These are phyloP conservation scores for Glaucomys volans DNA, from an alignment of 2,113 vertebrate species.

Conservation along the genomic window DNA sequence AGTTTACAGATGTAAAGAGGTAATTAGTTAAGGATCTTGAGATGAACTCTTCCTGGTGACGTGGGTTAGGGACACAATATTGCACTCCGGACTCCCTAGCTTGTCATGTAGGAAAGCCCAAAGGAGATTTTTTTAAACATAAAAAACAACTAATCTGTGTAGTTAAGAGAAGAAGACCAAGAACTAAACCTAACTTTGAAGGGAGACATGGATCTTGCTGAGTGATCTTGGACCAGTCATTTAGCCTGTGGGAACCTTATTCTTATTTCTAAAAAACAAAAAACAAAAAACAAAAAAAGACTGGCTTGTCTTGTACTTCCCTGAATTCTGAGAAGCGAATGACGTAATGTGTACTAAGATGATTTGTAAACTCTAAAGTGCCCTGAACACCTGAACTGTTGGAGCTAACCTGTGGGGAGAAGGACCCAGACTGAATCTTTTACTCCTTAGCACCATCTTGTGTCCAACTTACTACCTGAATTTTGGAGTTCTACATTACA, in stretches of 20 bases:
- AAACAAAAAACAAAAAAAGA: not conserved
- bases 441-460: conserved; percentile 80
- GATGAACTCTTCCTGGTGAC: not conserved
- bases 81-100: not conserved
- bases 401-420: conserved; percentile 50
- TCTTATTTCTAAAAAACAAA: not conserved
- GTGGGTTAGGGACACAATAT: fast-evolving
- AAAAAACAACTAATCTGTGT: not conserved
- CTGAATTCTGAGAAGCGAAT: not conserved
- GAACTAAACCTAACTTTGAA: not conserved
- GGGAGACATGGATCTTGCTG: not conserved
- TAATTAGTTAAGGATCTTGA: not conserved
- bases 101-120: not conserved
- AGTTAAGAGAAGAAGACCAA: not conserved
- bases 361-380: not conserved
- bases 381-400: not conserved
- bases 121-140: not conserved
- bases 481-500: not conserved
- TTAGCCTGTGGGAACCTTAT: not conserved
- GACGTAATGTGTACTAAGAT: not conserved
- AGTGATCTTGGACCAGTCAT: conserved; percentile 65
- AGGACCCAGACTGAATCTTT: conserved; percentile 60
- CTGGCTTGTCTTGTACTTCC: not conserved
- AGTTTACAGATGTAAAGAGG: not conserved
- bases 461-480: conserved; percentile 55